Evolutionary conservation across 2,888 invertebrate genomes (phyloP).

Genomic region (Odontocerum albicorne): DNA sequence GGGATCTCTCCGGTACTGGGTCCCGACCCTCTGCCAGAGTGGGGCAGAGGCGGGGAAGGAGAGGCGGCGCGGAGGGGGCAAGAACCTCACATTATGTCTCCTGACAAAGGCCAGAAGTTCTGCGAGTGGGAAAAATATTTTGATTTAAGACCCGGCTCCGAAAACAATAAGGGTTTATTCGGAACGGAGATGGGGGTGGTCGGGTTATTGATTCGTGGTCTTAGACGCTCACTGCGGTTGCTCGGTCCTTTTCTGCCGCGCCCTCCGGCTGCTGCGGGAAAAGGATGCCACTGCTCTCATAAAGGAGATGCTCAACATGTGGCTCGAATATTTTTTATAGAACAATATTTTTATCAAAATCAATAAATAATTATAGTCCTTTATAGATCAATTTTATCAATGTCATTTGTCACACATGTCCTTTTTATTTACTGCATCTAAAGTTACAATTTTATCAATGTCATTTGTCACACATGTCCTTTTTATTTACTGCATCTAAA

Average conservation of each 20-base stretch:
- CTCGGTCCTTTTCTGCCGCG: conserved; percentile 36
- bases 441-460: too few relatives aligned
- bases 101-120: conserved; percentile 25
- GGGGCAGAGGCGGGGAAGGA: too few relatives aligned
- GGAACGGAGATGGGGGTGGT: conserved; percentile 41
- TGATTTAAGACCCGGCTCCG: conserved; percentile 33
- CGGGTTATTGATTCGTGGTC: conserved; percentile 58
- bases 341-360: too few relatives aligned
- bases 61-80: conserved; percentile 7
- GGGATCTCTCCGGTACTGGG: too few relatives aligned
- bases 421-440: too few relatives aligned
- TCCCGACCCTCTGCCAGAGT: too few relatives aligned
- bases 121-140: conserved; percentile 32
- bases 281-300: conserved; percentile 44
- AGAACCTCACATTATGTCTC: conserved; percentile 23
- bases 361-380: too few relatives aligned
- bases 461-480: too few relatives aligned
- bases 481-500: too few relatives aligned
- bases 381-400: too few relatives aligned
- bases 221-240: conserved; percentile 54
- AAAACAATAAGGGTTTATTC: conserved; percentile 38
- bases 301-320: conserved; percentile 1
- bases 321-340: too few relatives aligned
- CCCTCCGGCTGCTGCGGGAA: conserved; percentile 34
- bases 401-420: too few relatives aligned